Base-by-base conservation (phyloP, 2,797 vertebrate species). In the Falco biarmicus region DNA sequence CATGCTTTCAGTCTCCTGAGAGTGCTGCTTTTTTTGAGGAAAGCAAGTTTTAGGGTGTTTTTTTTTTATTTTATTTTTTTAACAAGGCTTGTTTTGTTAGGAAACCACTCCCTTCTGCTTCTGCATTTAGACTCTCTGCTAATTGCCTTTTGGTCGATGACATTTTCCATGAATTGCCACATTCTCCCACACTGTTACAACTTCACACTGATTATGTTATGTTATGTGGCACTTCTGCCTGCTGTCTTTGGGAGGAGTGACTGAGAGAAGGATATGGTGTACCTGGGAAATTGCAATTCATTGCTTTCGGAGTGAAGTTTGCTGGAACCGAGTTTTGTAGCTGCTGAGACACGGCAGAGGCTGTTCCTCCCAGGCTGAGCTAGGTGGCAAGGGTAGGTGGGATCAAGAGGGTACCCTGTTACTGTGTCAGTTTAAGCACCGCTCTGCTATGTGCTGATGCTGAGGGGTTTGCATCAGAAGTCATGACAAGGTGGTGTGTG, bases 51-150 rank as follows among this genome's bases (percentile, higher is more conserved):
- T 84, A 16, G 60, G 32, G 60, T 59, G 20, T 75, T 70, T n/a
- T 13, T 39, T 26, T 26, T 47, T 20, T 26, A 5, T 37, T 28
- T 41, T 39, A 31, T 89, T 76, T 82, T 81, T 74, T 81, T 8
- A 54, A 77, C 83, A 90, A 80, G 84, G 41, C 76, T 89, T 94
- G 85, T 95, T 96, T 93, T 96, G 76, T 96, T 96, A 95, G 95
- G 96, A 97, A 97, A 84, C 93, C 96, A 92, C 95, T 97, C 96
- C 96, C 94, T 95, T 96, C 83, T 95, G 89, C 89, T 94, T 80
- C 92, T 95, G 94, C 86, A 80, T 92, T 96, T 89, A 90, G 93
- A 59, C 59, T 96, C 7, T 1, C 75, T 96, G 93, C 91, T 96
- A 95, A 96, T 96, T 96, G 95, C 88, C 61, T 92, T 87, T 90